Conservation (phyloP, 2,888 invertebrate species). For the Stenotaenia linearis region DNA sequence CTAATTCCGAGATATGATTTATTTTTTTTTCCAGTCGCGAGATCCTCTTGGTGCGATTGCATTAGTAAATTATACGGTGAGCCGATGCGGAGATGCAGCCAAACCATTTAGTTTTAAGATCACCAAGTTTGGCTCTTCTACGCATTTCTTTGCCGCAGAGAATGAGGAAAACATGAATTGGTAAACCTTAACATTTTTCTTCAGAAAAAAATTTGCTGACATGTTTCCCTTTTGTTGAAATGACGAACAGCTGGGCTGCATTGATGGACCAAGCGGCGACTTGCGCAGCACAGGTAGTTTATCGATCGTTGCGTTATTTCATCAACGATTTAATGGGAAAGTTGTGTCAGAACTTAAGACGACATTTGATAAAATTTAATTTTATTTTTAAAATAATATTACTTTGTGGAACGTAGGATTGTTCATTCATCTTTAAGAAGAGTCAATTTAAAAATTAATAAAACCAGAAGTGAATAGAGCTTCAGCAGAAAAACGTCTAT, state of each 20-base stretch:
- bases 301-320: no score
- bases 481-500: no score
- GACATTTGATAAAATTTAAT: no score
- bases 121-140: slow-evolving; percentile 52
- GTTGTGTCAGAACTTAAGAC: no score
- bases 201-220: no score
- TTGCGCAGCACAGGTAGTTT: slow-evolving; percentile 60
- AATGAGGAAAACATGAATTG: slow-evolving; percentile 46
- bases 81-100: slow-evolving; percentile 54
- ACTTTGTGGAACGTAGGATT: no score
- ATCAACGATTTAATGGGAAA: background rate
- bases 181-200: slow-evolving; percentile 8
- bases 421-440: no score
- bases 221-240: background rate
- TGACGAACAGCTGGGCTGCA: slow-evolving; percentile 58
- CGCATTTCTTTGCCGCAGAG: slow-evolving; percentile 61
- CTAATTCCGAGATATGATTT: background rate
- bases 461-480: no score
- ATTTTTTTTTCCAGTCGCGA: background rate
- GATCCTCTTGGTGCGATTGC: slow-evolving; percentile 86
- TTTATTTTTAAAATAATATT: no score
- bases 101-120: slow-evolving; percentile 47
- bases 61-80: slow-evolving; percentile 73
- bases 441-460: no score
- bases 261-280: slow-evolving; percentile 71